These are phyloP conservation scores for Rafetus swinhoei DNA, from an alignment of 2,113 vertebrate genomes.

Conservation along the genomic window DNA sequence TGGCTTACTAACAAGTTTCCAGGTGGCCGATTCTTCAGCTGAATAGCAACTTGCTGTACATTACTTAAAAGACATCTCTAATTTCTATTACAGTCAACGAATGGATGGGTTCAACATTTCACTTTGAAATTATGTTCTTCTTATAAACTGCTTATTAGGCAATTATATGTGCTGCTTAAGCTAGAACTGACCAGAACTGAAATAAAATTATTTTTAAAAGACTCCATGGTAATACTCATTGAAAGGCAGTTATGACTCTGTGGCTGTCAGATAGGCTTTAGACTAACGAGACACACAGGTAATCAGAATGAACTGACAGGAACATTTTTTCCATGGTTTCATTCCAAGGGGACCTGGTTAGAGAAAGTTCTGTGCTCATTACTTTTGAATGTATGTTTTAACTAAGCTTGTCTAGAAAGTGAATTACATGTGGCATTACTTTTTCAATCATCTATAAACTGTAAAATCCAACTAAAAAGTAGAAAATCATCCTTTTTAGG, in stretches of 20 bases:
- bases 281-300: slow-evolving; percentile 58
- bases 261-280: slow-evolving; percentile 38
- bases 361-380: slow-evolving; percentile 50
- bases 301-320: slow-evolving; percentile 53
- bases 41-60: slow-evolving; percentile 28
- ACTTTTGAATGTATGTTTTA: slow-evolving; percentile 55
- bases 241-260: slow-evolving; percentile 63
- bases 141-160: slow-evolving; percentile 72
- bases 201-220: slow-evolving; percentile 67
- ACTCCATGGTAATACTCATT: slow-evolving; percentile 53
- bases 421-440: slow-evolving; percentile 37
- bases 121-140: slow-evolving; percentile 72
- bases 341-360: slow-evolving; percentile 55
- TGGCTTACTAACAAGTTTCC: slow-evolving; percentile 12
- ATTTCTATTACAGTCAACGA: slow-evolving; percentile 59
- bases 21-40: slow-evolving; percentile 36
- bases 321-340: slow-evolving; percentile 47
- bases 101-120: slow-evolving; percentile 62
- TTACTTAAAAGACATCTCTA: slow-evolving; percentile 64
- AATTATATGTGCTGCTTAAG: slow-evolving; percentile 71
- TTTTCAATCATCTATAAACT: slow-evolving; percentile 42
- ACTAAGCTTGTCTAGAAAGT: slow-evolving; percentile 52
- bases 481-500: slow-evolving; percentile 1
- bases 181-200: slow-evolving; percentile 55
- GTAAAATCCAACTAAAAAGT: slow-evolving; percentile 20